phyloP scores from a whole-genome alignment of 2,113 vertebrate species.

The Pogona vitticeps region DNA sequence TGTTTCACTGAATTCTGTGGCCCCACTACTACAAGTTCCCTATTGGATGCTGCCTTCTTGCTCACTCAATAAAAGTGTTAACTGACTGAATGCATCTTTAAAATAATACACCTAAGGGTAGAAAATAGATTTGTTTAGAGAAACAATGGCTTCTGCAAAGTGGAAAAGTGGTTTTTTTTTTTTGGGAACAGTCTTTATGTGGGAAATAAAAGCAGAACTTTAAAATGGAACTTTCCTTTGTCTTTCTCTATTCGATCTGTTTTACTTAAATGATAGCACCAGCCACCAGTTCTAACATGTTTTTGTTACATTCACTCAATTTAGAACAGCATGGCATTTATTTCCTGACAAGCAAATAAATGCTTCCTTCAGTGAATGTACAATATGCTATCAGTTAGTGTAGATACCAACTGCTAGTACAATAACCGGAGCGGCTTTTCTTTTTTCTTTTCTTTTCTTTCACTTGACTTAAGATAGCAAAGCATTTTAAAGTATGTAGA shows the following conservation, averaged over 20 bases:
- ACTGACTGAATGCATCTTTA: not conserved
- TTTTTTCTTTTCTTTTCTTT: not conserved
- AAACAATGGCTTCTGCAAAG: not conserved
- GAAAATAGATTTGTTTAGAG: not conserved
- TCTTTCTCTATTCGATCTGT: slow-evolving; percentile 17
- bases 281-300: not conserved
- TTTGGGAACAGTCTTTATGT: not conserved
- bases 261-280: not conserved
- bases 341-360: slow-evolving; percentile 7
- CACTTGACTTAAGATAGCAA: not conserved
- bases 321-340: slow-evolving; percentile 1
- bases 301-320: not conserved
- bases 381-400: not conserved
- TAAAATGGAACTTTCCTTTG: not conserved
- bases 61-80: too few species aligned
- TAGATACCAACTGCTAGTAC: not conserved
- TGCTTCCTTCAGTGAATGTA: not conserved
- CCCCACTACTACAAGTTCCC: too few species aligned
- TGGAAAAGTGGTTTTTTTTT: not conserved
- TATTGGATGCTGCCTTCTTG: too few species aligned
- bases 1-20: too few species aligned
- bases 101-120: not conserved
- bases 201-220: not conserved
- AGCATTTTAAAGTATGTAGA: not conserved
- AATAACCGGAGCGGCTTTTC: not conserved